Percentiles rank a stretch among this genome's conserved stretches.
Evolutionary conservation across 2,888 invertebrate species (phyloP).

Genomic region (Andrena dorsata): DNA sequence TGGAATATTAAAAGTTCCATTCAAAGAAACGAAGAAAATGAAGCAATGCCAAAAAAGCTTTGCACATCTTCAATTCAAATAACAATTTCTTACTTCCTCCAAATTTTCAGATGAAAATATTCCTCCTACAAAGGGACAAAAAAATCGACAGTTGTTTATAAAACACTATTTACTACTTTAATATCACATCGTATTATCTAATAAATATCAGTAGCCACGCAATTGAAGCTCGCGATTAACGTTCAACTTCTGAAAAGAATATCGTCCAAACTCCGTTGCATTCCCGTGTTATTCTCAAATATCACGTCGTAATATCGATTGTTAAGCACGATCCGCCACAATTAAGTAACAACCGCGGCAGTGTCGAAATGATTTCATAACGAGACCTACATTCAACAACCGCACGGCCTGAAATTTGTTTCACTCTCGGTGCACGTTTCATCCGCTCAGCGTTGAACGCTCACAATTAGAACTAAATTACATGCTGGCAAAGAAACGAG

Average conservation of each 20-base stretch:
- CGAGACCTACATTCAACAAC: slow-evolving; percentile 60
- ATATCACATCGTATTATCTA: background rate
- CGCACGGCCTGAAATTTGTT: slow-evolving; percentile 55
- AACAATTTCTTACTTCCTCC: no score
- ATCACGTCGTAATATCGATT: slow-evolving; percentile 21
- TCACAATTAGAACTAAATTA: slow-evolving; percentile 48
- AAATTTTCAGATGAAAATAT: background rate
- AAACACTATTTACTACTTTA: background rate
- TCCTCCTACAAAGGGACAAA: background rate
- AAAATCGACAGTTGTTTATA: background rate
- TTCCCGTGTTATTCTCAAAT: background rate
- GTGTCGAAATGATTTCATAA: slow-evolving; percentile 71
- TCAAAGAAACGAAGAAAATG: no score
- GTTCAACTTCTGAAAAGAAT: background rate
- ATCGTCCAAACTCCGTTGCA: background rate
- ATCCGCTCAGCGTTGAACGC: slow-evolving; percentile 27
- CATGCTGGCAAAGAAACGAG: slow-evolving; percentile 16
- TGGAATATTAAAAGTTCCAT: no score
- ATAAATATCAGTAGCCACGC: background rate
- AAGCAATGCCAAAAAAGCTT: no score
- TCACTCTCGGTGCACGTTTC: slow-evolving; percentile 40
- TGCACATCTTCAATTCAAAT: no score
- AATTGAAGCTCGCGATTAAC: background rate
- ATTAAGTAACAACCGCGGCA: slow-evolving; percentile 65
- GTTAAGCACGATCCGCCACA: slow-evolving; percentile 57